These are phyloP conservation scores for Mactromeris polynyma DNA, from an alignment of 2,888 invertebrate genomes.

Conservation along the genomic window DNA sequence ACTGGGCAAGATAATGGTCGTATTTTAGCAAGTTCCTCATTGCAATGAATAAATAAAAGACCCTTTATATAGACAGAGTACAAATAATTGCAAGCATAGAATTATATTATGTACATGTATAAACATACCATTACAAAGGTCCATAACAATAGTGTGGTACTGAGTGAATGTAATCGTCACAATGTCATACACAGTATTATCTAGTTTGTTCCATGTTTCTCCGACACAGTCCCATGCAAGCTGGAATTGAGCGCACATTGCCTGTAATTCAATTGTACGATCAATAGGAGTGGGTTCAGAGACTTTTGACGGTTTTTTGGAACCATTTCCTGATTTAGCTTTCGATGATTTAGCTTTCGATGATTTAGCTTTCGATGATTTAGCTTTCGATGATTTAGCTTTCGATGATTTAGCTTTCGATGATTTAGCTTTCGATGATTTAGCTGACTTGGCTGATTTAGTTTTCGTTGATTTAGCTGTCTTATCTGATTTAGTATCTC, in stretches of 20 bases:
- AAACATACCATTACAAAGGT: conserved; percentile 53
- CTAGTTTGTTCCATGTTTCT: conserved; percentile 26
- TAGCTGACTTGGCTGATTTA: neutral
- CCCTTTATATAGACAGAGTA: too few relatives aligned
- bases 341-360: neutral
- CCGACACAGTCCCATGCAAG: conserved; percentile 45
- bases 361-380: conserved; percentile 7
- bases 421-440: neutral
- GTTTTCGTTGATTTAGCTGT: neutral
- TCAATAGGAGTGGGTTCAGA: neutral
- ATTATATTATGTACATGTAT: neutral
- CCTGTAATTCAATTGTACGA: neutral
- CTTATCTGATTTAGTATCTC: neutral
- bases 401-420: neutral
- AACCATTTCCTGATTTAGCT: neutral
- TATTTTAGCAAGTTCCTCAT: too few relatives aligned
- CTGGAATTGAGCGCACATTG: conserved; percentile 41
- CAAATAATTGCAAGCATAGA: too few relatives aligned
- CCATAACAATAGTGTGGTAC: conserved; percentile 40
- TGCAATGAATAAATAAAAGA: too few relatives aligned
- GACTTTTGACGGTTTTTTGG: neutral
- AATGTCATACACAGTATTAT: neutral
- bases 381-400: neutral
- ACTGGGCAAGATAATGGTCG: too few relatives aligned
- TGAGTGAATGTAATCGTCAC: conserved; percentile 18